These are phyloP conservation scores for Tyrannus savana DNA, from an alignment of 2,113 vertebrate genomes.

Conservation along the genomic window DNA sequence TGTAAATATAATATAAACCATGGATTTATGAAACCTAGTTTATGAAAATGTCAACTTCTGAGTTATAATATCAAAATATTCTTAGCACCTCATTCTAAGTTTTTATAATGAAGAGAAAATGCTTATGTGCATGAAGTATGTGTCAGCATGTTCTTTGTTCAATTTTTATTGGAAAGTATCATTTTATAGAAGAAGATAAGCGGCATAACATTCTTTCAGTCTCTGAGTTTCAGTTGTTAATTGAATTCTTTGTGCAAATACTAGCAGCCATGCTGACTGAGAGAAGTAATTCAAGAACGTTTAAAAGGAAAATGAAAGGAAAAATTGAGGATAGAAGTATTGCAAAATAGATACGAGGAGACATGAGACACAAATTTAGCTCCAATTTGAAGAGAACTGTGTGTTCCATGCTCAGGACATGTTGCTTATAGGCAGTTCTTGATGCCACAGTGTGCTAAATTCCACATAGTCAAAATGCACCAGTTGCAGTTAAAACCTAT, in stretches of 20 bases:
- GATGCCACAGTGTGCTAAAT: not conserved
- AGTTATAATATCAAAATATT: not conserved
- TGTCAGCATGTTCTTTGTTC: not conserved
- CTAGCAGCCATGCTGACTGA: not conserved
- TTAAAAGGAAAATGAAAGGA: not conserved
- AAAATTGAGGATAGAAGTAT: not conserved
- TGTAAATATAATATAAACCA: not conserved
- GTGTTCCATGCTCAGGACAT: not conserved
- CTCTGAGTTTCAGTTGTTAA: not conserved
- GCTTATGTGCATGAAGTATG: not conserved
- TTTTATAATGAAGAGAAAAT: not conserved
- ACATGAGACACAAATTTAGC: not conserved
- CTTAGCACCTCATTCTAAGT: not conserved
- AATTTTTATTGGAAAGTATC: not conserved
- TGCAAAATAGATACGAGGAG: not conserved
- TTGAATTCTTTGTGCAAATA: not conserved
- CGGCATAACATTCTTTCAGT: not conserved
- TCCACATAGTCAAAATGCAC: not conserved
- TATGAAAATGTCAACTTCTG: not conserved
- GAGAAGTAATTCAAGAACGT: not conserved
- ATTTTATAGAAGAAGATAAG: not conserved
- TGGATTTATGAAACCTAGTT: not conserved
- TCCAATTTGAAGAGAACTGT: not conserved
- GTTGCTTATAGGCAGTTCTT: not conserved
- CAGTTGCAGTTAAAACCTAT: not conserved